Evolutionary conservation across 2,888 invertebrate species (phyloP).

Genomic region (Alloplasta piceator): DNA sequence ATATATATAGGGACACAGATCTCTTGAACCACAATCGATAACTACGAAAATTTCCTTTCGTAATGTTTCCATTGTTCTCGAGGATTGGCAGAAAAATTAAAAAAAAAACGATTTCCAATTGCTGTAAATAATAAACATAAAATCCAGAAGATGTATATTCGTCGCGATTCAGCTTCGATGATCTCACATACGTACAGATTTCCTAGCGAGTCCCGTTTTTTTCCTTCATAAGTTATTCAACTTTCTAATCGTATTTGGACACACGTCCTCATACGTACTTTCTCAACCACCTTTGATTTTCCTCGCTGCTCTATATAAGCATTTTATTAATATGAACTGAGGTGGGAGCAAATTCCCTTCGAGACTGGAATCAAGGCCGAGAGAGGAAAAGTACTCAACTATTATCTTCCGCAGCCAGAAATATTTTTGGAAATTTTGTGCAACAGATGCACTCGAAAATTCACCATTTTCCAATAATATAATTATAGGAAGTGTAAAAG

Average conservation of each 20-base stretch:
- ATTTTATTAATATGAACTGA: background rate
- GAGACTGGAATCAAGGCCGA: conserved; percentile 29
- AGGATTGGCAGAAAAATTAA: conserved; percentile 14
- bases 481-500: no score
- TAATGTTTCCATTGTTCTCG: conserved; percentile 56
- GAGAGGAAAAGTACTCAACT: background rate
- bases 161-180: conserved; percentile 17
- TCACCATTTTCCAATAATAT: no score
- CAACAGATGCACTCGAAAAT: no score
- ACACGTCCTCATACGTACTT: conserved; percentile 21
- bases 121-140: background rate
- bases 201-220: background rate
- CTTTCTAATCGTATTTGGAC: conserved; percentile 58
- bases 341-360: background rate
- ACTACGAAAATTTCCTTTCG: conserved; percentile 56
- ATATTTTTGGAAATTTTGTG: background rate
- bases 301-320: background rate
- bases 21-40: conserved; percentile 17
- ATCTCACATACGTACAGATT: conserved; percentile 18
- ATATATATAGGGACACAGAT: background rate
- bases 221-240: conserved; percentile 21
- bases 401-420: background rate
- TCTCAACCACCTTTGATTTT: conserved; percentile 33
- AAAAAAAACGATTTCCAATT: conserved; percentile 25
- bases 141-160: conserved; percentile 22